Percentiles rank a stretch among this genome's conserved stretches.
These are phyloP conservation scores for Phalanger gymnotis DNA, from an alignment of 2,797 vertebrate genomes.

Conservation along the genomic window DNA sequence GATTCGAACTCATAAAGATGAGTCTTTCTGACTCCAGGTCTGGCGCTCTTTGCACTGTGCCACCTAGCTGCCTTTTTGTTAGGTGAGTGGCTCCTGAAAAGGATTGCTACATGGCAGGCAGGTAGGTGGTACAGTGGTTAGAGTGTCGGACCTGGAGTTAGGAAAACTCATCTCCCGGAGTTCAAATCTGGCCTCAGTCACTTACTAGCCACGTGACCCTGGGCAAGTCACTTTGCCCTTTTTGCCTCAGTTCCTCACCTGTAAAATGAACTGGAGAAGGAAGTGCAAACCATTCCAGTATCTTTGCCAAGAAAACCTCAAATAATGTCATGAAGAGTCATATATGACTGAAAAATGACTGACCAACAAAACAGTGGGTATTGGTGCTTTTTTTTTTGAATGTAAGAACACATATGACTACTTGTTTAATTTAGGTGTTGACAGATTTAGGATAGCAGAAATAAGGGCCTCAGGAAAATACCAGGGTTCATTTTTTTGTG, in stretches of 20 bases:
- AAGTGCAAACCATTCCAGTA: background rate
- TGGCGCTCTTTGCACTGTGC: background rate
- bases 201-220: background rate
- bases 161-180: no score
- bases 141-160: background rate
- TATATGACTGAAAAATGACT: background rate
- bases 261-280: background rate
- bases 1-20: background rate
- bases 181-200: background rate
- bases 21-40: background rate
- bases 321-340: background rate
- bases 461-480: background rate
- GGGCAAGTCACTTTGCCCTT: background rate
- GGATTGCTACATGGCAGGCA: background rate
- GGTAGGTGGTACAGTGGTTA: background rate
- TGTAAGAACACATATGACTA: background rate
- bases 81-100: no score
- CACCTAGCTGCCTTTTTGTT: background rate
- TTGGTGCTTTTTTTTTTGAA: background rate
- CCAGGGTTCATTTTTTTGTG: background rate
- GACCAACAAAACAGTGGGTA: background rate
- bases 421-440: background rate
- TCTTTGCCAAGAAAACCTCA: background rate
- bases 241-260: background rate
- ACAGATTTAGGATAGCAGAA: background rate